A percentile compares a stretch with the other conserved stretches of the same genome.
phyloP scores from a whole-genome alignment of 2,113 vertebrate genomes.

The Vicugna pacos region DNA sequence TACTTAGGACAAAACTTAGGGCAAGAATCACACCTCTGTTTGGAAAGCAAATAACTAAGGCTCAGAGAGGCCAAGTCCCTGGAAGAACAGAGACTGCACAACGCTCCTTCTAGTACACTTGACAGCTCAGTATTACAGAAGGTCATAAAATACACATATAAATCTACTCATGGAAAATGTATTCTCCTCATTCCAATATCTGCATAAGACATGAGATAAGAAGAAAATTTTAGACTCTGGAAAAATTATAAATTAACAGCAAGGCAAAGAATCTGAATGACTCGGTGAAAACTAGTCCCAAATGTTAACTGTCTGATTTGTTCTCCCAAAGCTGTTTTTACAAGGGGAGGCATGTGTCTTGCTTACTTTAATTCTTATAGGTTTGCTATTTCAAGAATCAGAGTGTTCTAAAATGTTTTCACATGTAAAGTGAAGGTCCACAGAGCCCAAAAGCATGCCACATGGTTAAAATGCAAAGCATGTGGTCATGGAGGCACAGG shows the following conservation, averaged over 20 bases:
- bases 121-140: not conserved
- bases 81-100: not conserved
- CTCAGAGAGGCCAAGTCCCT: not conserved
- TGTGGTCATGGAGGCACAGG: not conserved
- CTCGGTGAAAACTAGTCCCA: not conserved
- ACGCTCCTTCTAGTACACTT: not conserved
- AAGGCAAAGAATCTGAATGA: not conserved
- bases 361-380: not conserved
- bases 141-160: not conserved
- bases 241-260: not conserved
- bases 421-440: not conserved
- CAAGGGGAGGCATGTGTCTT: not conserved
- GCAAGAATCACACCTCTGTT: not conserved
- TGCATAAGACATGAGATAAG: not conserved
- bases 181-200: not conserved
- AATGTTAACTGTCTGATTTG: not conserved
- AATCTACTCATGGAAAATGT: not conserved
- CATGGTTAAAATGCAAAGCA: not conserved
- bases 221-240: not conserved
- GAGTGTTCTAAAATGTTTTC: not conserved
- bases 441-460: not conserved
- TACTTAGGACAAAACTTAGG: not conserved
- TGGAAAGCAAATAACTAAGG: not conserved
- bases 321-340: slow-evolving; percentile 15
- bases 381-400: not conserved